Evolutionary conservation across 1,140 invertebrate species (phyloP), one percentile per base, ranked within the genome.

Genomic region (Drosophila arawakana): DNA sequence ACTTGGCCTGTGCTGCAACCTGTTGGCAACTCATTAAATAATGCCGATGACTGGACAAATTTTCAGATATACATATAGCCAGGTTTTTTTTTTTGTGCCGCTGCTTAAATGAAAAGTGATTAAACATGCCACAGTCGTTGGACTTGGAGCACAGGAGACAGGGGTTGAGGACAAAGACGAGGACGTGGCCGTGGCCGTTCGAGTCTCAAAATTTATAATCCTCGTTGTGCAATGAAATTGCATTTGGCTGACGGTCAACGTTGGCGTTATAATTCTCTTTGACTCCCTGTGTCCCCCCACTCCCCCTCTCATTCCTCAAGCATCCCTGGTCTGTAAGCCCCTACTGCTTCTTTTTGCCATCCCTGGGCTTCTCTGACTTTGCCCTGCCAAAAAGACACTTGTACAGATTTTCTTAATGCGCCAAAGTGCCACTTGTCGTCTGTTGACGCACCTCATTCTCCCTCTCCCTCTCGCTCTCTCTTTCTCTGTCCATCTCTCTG

Each of bases 1-100:
- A 13, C 46, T 37, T 41, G 21, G 25, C 25, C 25, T 30, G 18
- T 3, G 46, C 21, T 25, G 77, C 84, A 88, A 88, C 83, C 83
- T 88, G 83, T 88, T 88, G 83, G 80, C 84, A 89, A 89, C 84
- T 89, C 88, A 90, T 91, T 91, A 90, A 91, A 91, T 91, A 91
- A 91, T 91, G 88, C 88, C 88, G 88, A 91, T 91, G 88, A 91
- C 88, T 91, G 80, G 88, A 91, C 88, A 91, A 91, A 80, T 91
- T 91, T 30, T 71, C 67, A 50, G 10, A 52, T 59, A 65, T 50
- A 21, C 13, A 37, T 18, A 18, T 63, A 30, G 25, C 25, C 25
- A 30, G 3, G 25, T 34, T 39, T 41, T 41, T 21, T 60, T 50
- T 44, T 7, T 54, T 69, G 25, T 66, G 62, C 63, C 63, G 54